Evolutionary conservation across 2,113 vertebrate species (phyloP), one percentile per base, ranked within the genome.

Genomic region (Heterotis niloticus): DNA sequence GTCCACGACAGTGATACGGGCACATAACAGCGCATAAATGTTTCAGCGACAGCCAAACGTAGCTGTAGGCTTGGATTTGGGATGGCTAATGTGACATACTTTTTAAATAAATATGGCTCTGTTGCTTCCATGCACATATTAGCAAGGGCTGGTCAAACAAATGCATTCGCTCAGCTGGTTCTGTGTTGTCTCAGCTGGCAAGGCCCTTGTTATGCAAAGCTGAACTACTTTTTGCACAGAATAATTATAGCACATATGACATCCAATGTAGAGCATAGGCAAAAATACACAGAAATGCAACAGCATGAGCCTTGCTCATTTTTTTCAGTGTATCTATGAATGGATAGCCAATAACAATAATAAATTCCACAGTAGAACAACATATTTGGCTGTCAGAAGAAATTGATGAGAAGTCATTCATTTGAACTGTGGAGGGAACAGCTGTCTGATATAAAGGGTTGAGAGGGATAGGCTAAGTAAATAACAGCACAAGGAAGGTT

Each of bases 1-100:
- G 28, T 57, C 52, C 51, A 57, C 57, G 71, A 28, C 71, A 57
- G 71, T 23, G n/a, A 57, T 74, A 74, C 23, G n/a, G 71, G 71
- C 16, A 13, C 54, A 1, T 26, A 74, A 56, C 26, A 16, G 24
- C 24, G 17, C 26, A 16, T 14, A 74, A 74, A 74, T 57, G 24
- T 74, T 57, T 74, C 23, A n/a, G 54, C 57, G 52, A 57, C 54
- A 74, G 54, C 52, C 24, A 17, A 74, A n/a, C 9, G 52, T 57
- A 57, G 51, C 24, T 56, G 14, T 51, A 1, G 16, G 28, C 71
- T 74, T 52, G 26, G 71, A 74, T 57, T 54, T 74, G n/a, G 26
- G 54, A 44, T 59, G 34, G 34, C 5, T 24, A 4, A 73, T 14
- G 16, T 14, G 23, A 54, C 23, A 10, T 56, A 14, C 24, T 73